phyloP scores from a whole-genome alignment of 2,797 vertebrate species.

The Gymnoscopelus braueri region DNA sequence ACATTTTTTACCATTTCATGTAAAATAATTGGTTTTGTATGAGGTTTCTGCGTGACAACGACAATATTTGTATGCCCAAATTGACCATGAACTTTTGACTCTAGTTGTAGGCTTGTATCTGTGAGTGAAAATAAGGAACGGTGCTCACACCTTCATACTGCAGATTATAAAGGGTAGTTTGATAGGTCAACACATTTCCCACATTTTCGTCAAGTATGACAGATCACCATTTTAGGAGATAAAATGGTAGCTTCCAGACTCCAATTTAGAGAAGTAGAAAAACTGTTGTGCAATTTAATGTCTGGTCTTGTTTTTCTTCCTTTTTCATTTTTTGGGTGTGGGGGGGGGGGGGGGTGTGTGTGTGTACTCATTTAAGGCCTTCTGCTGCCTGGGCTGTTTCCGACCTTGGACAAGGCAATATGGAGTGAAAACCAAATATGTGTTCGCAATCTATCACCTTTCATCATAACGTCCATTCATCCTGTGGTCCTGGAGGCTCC shows the following conservation, averaged over 20 bases:
- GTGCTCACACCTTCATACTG: constrained; percentile 5
- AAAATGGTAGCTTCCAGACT: constrained; percentile 24
- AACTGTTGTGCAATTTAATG: constrained; percentile 12
- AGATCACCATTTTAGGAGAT: constrained; percentile 39
- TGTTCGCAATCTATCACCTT: constrained; percentile 42
- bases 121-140: constrained; percentile 4
- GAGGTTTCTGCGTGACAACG: too few relatives aligned
- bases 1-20: too few relatives aligned
- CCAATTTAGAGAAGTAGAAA: constrained; percentile 36
- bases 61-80: neutral
- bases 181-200: neutral
- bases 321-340: constrained; percentile 2
- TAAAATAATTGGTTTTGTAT: too few relatives aligned
- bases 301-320: constrained; percentile 3
- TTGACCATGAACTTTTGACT: neutral
- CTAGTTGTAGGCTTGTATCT: too few relatives aligned
- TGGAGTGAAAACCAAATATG: constrained; percentile 22
- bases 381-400: constrained; percentile 43
- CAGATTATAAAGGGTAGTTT: constrained; percentile 1
- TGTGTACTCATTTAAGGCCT: constrained; percentile 45
- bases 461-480: constrained; percentile 50
- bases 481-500: neutral
- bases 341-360: constrained; percentile 23
- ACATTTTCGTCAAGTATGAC: constrained; percentile 39
- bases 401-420: constrained; percentile 42